Conservation (phyloP, 2,888 invertebrate species). For the Balanococcus diminutus region DNA sequence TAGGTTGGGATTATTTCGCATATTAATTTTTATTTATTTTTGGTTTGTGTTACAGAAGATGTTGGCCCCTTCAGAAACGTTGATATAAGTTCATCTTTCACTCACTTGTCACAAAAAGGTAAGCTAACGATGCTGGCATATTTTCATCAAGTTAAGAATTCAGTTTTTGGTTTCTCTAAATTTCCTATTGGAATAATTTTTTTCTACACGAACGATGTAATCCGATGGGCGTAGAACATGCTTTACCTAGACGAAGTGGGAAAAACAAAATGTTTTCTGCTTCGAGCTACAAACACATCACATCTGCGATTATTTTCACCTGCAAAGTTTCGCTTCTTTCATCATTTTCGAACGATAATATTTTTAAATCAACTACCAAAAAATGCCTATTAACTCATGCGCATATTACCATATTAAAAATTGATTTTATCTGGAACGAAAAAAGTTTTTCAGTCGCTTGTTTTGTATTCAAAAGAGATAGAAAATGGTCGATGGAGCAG, state of each 20-base stretch:
- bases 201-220: too few relatives aligned
- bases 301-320: background rate
- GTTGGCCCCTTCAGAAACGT: slow-evolving; percentile 64
- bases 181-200: background rate
- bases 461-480: background rate
- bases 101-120: slow-evolving; percentile 62
- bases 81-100: slow-evolving; percentile 64
- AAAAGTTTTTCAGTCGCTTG: background rate
- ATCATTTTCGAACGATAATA: background rate
- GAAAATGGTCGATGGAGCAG: background rate
- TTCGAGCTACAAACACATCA: background rate
- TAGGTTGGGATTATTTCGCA: background rate
- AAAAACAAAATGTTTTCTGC: background rate
- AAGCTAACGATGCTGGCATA: background rate
- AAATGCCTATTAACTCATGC: slow-evolving; percentile 9
- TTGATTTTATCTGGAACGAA: slow-evolving; percentile 19
- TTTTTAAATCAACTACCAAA: background rate
- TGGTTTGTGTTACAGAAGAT: slow-evolving; percentile 63
- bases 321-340: background rate
- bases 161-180: background rate
- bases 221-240: too few relatives aligned
- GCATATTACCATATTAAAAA: background rate
- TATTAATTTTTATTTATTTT: slow-evolving; percentile 35
- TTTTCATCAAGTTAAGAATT: background rate
- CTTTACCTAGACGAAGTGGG: too few relatives aligned